Percentiles rank a stretch among this genome's conserved stretches.
phyloP scores from a whole-genome alignment of 2,797 vertebrate genomes.

The Sus cebifrons region DNA sequence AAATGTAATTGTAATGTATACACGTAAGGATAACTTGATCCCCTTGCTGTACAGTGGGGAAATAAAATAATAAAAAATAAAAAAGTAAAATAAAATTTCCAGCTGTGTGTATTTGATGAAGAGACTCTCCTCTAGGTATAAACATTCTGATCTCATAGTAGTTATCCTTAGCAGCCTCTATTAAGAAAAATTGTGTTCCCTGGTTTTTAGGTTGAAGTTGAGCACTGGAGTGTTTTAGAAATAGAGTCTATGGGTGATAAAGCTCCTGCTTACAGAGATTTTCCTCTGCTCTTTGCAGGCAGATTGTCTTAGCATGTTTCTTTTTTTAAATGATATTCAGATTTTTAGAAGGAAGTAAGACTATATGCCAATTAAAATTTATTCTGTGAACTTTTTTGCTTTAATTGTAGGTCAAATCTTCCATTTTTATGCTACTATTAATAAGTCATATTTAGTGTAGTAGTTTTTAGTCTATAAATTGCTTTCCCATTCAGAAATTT shows the following conservation, averaged over 20 bases:
- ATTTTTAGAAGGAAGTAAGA: constrained; percentile 52
- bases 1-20: too few species aligned
- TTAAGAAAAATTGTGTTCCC: constrained; percentile 36
- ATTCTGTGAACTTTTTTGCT: constrained; percentile 41
- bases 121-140: not conserved
- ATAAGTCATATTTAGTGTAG: constrained; percentile 15
- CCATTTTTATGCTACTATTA: not conserved
- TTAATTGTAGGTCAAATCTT: constrained; percentile 32
- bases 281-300: constrained; percentile 6
- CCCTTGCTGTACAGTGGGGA: too few species aligned
- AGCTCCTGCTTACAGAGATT: not conserved
- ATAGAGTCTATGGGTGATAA: not conserved
- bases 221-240: constrained; percentile 40
- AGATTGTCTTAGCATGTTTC: not conserved
- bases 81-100: too few species aligned
- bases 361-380: constrained; percentile 23
- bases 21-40: too few species aligned
- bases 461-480: constrained; percentile 30
- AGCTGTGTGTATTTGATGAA: constrained; percentile 4
- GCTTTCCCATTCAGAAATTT: constrained; percentile 60
- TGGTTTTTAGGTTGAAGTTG: constrained; percentile 24
- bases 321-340: not conserved
- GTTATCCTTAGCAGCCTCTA: not conserved
- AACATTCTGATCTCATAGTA: not conserved
- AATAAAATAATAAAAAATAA: too few species aligned